Percentiles rank a stretch among this genome's conserved stretches.
Conservation (phyloP, 2,797 vertebrate species). For the Melopsittacus undulatus region DNA sequence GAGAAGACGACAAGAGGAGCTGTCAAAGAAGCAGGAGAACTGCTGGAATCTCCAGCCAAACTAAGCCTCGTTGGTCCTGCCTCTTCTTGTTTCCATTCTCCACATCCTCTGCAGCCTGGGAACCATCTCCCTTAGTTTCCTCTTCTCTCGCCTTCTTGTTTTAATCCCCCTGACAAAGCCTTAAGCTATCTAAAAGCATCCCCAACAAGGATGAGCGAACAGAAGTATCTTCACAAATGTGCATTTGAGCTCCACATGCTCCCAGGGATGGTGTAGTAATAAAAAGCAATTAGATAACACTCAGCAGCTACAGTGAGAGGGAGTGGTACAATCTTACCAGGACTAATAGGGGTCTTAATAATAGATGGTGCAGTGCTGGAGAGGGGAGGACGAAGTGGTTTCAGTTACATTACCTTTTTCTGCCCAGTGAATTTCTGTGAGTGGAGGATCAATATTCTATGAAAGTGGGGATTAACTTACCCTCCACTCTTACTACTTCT, state of each 20-base stretch:
- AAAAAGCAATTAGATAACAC: constrained; percentile 77
- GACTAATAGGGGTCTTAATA: constrained; percentile 78
- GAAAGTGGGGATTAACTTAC: constrained; percentile 23
- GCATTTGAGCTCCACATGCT: constrained; percentile 60
- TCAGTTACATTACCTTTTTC: constrained; percentile 66
- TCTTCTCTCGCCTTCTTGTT: neutral
- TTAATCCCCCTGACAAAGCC: constrained; percentile 60
- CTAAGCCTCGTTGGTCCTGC: neutral
- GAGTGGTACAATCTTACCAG: constrained; percentile 67
- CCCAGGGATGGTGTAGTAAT: constrained; percentile 70
- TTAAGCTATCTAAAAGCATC: constrained; percentile 67
- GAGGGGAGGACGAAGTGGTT: constrained; percentile 53
- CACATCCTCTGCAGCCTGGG: neutral
- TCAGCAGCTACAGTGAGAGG: constrained; percentile 62
- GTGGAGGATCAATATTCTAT: constrained; percentile 54
- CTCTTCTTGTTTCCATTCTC: neutral
- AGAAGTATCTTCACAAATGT: constrained; percentile 67
- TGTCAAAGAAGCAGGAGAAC: neutral
- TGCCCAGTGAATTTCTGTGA: constrained; percentile 32
- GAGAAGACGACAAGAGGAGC: neutral
- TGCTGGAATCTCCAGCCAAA: neutral
- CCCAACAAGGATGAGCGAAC: constrained; percentile 48
- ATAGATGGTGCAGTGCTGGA: constrained; percentile 70
- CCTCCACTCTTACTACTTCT: neutral
- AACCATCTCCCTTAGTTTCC: neutral